Evolutionary conservation across 2,113 vertebrate genomes (phyloP).

Genomic region (Amazona vittata): DNA sequence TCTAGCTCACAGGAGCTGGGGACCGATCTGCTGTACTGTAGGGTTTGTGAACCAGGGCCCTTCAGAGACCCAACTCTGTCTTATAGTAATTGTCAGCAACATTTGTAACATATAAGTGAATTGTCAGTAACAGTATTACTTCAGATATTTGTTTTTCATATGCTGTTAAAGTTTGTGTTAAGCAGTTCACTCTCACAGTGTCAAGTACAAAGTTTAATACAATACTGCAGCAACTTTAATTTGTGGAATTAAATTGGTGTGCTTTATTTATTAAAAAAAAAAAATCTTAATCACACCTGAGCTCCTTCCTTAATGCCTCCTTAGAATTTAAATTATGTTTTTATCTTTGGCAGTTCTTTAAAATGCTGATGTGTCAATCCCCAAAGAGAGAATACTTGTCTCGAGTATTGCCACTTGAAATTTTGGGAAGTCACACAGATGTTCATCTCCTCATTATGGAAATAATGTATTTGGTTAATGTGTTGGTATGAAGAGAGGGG

Average conservation of each 20-base stretch:
- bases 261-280: not conserved
- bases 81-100: accelerated
- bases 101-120: not conserved
- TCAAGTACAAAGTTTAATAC: not conserved
- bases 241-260: not conserved
- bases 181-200: not conserved
- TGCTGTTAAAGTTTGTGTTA: not conserved
- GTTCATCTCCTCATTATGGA: conserved; percentile 71
- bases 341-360: conserved; percentile 20
- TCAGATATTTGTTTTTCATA: not conserved
- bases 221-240: not conserved
- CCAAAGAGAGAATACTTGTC: conserved; percentile 61
- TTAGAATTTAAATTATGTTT: conserved; percentile 15
- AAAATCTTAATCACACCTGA: conserved; percentile 26
- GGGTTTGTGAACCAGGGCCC: accelerated
- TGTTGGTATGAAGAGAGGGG: conserved; percentile 51
- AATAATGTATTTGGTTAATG: conserved; percentile 68
- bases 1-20: accelerated
- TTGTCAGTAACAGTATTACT: not conserved
- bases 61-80: no score
- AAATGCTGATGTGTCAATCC: conserved; percentile 52
- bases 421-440: conserved; percentile 70
- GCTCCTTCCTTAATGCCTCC: not conserved
- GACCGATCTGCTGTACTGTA: accelerated
- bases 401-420: conserved; percentile 63